These are phyloP conservation scores for Allolobophora icterica DNA, from an alignment of 2,888 invertebrate species.

Conservation along the genomic window DNA sequence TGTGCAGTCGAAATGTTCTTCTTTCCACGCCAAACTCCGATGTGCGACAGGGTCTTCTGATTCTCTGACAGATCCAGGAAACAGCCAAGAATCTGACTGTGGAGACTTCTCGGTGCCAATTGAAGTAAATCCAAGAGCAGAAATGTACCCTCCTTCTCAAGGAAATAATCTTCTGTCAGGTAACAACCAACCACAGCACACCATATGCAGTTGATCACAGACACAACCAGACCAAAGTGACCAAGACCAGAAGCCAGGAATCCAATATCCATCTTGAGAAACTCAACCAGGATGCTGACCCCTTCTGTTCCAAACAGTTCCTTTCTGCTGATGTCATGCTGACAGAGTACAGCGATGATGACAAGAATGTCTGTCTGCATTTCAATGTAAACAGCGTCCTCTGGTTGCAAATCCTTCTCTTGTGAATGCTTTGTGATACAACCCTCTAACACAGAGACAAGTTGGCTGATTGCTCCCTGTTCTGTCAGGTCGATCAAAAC, in stretches of 20 bases:
- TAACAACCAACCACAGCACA: slow-evolving; percentile 64
- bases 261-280: slow-evolving; percentile 58
- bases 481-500: slow-evolving; percentile 63
- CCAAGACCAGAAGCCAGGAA: slow-evolving; percentile 63
- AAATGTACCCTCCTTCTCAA: slow-evolving; percentile 65
- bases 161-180: slow-evolving; percentile 63
- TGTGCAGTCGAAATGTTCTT: slow-evolving; percentile 60
- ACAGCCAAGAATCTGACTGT: slow-evolving; percentile 63
- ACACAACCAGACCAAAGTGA: slow-evolving; percentile 62
- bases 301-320: slow-evolving; percentile 63
- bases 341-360: slow-evolving; percentile 63
- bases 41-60: slow-evolving; percentile 62
- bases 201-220: slow-evolving; percentile 64
- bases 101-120: slow-evolving; percentile 63
- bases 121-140: slow-evolving; percentile 63
- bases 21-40: slow-evolving; percentile 63
- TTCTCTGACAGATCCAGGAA: slow-evolving; percentile 65
- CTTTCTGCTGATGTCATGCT: slow-evolving; percentile 64
- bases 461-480: slow-evolving; percentile 63
- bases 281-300: slow-evolving; percentile 61
- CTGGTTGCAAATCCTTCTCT: slow-evolving; percentile 22
- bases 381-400: slow-evolving; percentile 62
- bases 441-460: slow-evolving; percentile 49
- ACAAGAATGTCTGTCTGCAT: slow-evolving; percentile 65
- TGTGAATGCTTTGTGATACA: background rate